Base-by-base conservation (phyloP, 2,797 vertebrate species). In the Peromyscus aztecus region DNA sequence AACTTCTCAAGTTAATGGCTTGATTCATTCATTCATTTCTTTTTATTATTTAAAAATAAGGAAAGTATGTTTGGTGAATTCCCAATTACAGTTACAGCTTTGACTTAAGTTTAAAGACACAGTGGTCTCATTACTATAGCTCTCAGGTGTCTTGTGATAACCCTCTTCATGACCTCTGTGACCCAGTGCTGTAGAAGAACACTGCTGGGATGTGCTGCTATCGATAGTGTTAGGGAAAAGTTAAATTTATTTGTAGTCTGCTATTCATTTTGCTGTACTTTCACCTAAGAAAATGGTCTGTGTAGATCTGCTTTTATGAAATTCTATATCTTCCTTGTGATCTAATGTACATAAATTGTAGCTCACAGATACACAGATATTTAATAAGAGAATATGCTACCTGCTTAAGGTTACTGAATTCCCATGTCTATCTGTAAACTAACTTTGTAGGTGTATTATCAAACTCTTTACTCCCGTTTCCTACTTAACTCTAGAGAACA, bases 31-130 rank as follows among this genome's bases (percentile, higher is more conserved):
- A 59, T 77, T 90, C 75, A 59, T 83, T 90, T 91, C 61, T 94
- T 95, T 95, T 95, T 92, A 90, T 94, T 84, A 93, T 81, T 97
- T 95, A 88, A 96, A 96, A 94, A 76, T 67, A 90, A 55, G 59
- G 52, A 73, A 82, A 88, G 3, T 85, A 73, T 65, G 19, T 75
- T 94, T 94, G n/a, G 1, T 83, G 69, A 76, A 93, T 91, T 94
- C 23, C 27, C 27, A 52, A 14, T 52, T 52, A 52, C 31, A 49
- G 16, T 49, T 91, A 80, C 19, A 89, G 78, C 40, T 94, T 81
- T 97, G 46, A 92, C 84, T 69, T 90, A 57, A 13, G 12, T 59
- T 94, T 94, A 43, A 92, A 77, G 61, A 27, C 43, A 49, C 24
- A 82, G 2, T 82, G 46, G 40, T 86, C 57, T 93, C 71, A 77